Evolutionary conservation across 1,140 invertebrate genomes (phyloP).

Genomic region (Ephestia elutella): DNA sequence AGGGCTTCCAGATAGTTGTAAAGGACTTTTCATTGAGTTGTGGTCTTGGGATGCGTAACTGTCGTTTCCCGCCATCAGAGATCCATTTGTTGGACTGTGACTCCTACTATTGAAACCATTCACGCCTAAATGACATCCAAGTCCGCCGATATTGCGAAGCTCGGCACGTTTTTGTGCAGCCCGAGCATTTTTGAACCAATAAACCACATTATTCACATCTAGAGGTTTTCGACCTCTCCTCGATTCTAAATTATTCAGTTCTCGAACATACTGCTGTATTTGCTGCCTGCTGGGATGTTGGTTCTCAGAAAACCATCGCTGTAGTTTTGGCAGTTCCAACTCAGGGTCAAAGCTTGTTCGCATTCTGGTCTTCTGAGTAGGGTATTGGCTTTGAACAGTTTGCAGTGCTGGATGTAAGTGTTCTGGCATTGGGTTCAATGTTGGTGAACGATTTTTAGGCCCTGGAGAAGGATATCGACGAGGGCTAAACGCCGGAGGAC

Average conservation of each 20-base stretch:
- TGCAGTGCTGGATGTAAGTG: conserved; percentile 81
- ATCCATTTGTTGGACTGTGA: conserved; percentile 77
- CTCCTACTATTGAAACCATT: conserved; percentile 79
- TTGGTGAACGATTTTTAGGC: conserved; percentile 69
- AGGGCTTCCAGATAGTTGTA: conserved; percentile 65
- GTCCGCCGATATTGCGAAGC: conserved; percentile 76
- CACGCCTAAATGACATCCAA: conserved; percentile 73
- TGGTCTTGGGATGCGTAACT: conserved; percentile 74
- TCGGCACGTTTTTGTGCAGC: conserved; percentile 94
- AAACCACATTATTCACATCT: conserved; percentile 98
- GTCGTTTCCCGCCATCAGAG: conserved; percentile 71
- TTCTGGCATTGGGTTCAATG: conserved; percentile 61
- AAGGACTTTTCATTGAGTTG: conserved; percentile 71
- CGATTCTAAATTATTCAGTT: conserved; percentile 93
- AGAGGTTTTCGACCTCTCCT: conserved; percentile 92
- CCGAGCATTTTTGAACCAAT: conserved; percentile 99
- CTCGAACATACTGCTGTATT: conserved; percentile 95
- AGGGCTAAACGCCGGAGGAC: conserved; percentile 76
- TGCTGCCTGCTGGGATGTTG: conserved; percentile 95
- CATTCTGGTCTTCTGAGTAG: conserved; percentile 92
- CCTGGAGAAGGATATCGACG: conserved; percentile 73
- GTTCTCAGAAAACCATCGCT: conserved; percentile 96
- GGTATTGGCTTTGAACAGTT: conserved; percentile 82
- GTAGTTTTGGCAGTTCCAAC: conserved; percentile 93
- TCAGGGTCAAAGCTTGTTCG: conserved; percentile 96